Conservation (phyloP, 2,888 invertebrate species). For the Sericinus montela region DNA sequence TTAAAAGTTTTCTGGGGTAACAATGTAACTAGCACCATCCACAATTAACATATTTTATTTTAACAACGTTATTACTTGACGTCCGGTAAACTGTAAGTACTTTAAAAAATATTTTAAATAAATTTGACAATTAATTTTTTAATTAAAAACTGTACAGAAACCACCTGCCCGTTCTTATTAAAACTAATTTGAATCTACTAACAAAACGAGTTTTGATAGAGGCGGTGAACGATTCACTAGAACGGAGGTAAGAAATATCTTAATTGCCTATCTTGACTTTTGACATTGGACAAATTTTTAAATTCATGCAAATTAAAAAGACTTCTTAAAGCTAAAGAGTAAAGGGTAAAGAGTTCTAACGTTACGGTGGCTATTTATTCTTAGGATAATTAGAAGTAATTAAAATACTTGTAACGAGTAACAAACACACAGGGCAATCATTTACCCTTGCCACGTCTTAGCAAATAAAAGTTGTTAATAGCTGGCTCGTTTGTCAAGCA, state of each 20-base stretch:
- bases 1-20: too few relatives aligned
- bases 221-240: conserved; percentile 4
- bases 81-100: too few relatives aligned
- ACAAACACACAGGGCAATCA: conserved; percentile 4
- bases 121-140: too few relatives aligned
- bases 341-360: neutral
- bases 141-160: neutral
- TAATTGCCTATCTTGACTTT: conserved; percentile 15
- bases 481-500: conserved; percentile 15
- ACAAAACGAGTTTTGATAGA: conserved; percentile 13
- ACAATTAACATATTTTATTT: too few relatives aligned
- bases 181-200: conserved; percentile 1
- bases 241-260: conserved; percentile 6
- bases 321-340: neutral
- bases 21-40: too few relatives aligned
- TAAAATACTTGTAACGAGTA: conserved; percentile 14
- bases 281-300: conserved; percentile 15
- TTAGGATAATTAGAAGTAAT: conserved; percentile 14
- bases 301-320: conserved; percentile 12
- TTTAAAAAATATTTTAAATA: too few relatives aligned
- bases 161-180: conserved; percentile 8
- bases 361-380: conserved; percentile 1
- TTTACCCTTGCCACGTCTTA: conserved; percentile 8
- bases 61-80: too few relatives aligned
- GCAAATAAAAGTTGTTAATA: conserved; percentile 17